phyloP scores from a whole-genome alignment of 1,140 invertebrate species.

The Heliconius eleuchia region DNA sequence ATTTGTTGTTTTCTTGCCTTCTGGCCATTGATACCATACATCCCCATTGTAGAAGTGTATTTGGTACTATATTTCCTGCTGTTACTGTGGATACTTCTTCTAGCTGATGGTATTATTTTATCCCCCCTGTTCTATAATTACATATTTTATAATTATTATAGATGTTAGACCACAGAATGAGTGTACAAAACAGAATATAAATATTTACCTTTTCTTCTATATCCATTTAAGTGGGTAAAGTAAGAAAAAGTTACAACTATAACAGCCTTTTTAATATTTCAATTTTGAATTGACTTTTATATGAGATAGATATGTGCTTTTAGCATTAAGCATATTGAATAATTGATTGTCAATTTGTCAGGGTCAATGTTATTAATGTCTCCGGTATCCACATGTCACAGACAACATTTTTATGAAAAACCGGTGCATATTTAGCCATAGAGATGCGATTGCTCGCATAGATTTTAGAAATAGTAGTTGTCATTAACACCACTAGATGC shows the following conservation, averaged over 20 bases:
- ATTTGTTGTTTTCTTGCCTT: background rate
- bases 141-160: background rate
- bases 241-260: background rate
- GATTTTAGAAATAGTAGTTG: too few species aligned
- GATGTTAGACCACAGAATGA: background rate
- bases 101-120: slow-evolving; percentile 51
- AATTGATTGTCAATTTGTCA: too few species aligned
- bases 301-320: too few species aligned
- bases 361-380: too few species aligned
- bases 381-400: too few species aligned
- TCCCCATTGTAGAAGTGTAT: slow-evolving; percentile 44
- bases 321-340: too few species aligned
- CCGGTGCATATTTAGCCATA: too few species aligned
- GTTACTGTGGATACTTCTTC: slow-evolving; percentile 54
- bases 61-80: slow-evolving; percentile 29
- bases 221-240: background rate
- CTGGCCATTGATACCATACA: slow-evolving; percentile 47
- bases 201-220: background rate
- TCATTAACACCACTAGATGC: too few species aligned
- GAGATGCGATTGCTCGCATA: too few species aligned
- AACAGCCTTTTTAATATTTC: background rate
- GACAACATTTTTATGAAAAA: too few species aligned
- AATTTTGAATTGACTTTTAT: background rate
- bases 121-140: slow-evolving; percentile 45
- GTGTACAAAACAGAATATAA: background rate